These are phyloP conservation scores for Gadopsis marmoratus DNA, from an alignment of 2,797 vertebrate genomes.

Conservation along the genomic window DNA sequence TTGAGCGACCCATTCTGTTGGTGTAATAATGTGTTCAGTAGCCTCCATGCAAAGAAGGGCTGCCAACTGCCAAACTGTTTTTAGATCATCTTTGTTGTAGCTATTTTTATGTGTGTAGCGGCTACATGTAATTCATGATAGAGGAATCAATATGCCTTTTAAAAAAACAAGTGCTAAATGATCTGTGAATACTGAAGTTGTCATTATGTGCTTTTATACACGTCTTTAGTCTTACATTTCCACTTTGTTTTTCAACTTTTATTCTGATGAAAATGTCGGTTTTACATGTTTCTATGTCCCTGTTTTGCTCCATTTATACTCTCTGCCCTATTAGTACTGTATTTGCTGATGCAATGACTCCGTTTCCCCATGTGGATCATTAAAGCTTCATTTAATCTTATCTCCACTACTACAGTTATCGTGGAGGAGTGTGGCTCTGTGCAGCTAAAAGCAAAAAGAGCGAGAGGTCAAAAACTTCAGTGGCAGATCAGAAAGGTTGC, in stretches of 20 bases:
- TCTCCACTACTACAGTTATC: conserved; percentile 24
- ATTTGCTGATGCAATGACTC: conserved; percentile 45
- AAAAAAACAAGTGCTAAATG: not conserved
- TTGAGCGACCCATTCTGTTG: not conserved
- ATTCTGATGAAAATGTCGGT: not conserved
- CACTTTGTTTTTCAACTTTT: not conserved
- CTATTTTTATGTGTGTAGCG: not conserved
- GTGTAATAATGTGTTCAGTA: not conserved
- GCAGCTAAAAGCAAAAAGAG: conserved; percentile 35
- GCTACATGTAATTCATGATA: not conserved
- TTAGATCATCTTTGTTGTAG: not conserved
- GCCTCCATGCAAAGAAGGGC: not conserved
- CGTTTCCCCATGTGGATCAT: conserved; percentile 30
- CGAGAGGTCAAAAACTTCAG: conserved; percentile 37
- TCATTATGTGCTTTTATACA: not conserved
- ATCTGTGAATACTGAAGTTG: not conserved
- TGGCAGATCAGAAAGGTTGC: conserved; percentile 25
- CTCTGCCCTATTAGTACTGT: conserved; percentile 16
- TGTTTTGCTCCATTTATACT: conserved; percentile 25
- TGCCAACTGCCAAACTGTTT: not conserved
- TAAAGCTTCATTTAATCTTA: conserved; percentile 57
- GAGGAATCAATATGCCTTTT: not conserved
- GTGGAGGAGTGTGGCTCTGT: not conserved
- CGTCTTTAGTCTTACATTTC: not conserved
- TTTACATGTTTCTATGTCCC: not conserved